These are phyloP conservation scores for Scopus umbretta DNA, from an alignment of 2,113 vertebrate species.

Conservation along the genomic window DNA sequence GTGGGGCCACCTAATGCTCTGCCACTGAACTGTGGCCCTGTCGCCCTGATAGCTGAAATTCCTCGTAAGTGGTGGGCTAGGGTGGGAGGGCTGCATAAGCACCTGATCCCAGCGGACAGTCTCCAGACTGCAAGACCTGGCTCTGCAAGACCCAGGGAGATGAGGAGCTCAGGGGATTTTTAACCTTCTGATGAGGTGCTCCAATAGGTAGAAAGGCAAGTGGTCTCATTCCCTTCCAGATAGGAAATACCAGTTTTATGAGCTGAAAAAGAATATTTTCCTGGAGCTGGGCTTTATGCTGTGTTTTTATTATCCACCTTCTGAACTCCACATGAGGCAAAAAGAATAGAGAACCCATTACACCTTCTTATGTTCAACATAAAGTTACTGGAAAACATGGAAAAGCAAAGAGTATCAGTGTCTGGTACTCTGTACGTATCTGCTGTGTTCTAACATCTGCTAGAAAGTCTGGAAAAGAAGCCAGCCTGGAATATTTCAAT, in stretches of 20 bases:
- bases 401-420: neutral
- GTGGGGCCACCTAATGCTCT: neutral
- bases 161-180: neutral
- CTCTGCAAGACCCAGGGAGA: neutral
- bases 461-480: neutral
- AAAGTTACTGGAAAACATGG: neutral
- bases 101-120: neutral
- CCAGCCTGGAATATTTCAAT: neutral
- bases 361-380: neutral
- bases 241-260: neutral
- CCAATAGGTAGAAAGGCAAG: neutral
- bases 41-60: neutral
- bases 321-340: neutral
- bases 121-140: neutral
- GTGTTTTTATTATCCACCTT: neutral
- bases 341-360: neutral
- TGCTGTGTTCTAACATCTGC: fast-evolving
- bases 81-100: neutral
- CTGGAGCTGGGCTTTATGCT: neutral
- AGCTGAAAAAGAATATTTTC: neutral
- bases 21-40: neutral
- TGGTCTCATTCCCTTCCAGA: neutral
- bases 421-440: neutral
- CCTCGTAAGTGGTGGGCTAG: fast-evolving
- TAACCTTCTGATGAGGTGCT: neutral